Base-by-base conservation (phyloP, 2,797 vertebrate species). In the Phataginus tetradactyla region DNA sequence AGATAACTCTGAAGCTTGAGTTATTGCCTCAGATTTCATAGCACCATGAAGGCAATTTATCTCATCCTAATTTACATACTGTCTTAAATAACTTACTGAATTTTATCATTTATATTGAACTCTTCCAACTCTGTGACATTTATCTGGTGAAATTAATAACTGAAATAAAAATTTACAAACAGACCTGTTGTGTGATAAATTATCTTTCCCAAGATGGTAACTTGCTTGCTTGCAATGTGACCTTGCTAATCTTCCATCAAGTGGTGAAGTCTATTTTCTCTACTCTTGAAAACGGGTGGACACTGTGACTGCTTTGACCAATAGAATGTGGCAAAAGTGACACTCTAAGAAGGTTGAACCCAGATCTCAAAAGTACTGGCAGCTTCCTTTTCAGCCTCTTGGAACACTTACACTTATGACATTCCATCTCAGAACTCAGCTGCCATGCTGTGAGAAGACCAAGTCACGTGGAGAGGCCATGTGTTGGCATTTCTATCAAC, bases 131-230 rank as follows among this genome's bases (percentile, higher is more conserved):
- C 21, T 68, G 13, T 77, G 63, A 39, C 37, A 79, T 81, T 88
- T 72, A 63, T 51, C n/a, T 93, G 63, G 23, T 94, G 34, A 84
- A 90, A 75, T 75, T 71, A 86, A 71, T 69, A 79, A 87, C 5
- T 32, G 13, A 84, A 86, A 91, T 81, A 84, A 75, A 90, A 72
- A 59, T 68, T 85, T 51, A n/a, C 42, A 89, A 80, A 64, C 12
- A 69, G 66, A 86, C 3, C 10, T 51, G 13, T 25, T 34, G 1
- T 75, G 6, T 72, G 4, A 64, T 71, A 68, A 32, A 45, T 86
- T 75, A 10, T 61, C 14, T 77, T 93, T 87, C 18, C 15, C 61
- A 53, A 68, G 20, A 37, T 34, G 8, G 34, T 37, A 29, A 57
- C 17, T 78, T 81, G 72, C 34, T 86, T 11, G 3, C 14, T 81